Percentiles rank a stretch among this genome's conserved stretches.
These are phyloP conservation scores for Troides oblongomaculatus DNA, from an alignment of 2,888 invertebrate species.

Conservation along the genomic window DNA sequence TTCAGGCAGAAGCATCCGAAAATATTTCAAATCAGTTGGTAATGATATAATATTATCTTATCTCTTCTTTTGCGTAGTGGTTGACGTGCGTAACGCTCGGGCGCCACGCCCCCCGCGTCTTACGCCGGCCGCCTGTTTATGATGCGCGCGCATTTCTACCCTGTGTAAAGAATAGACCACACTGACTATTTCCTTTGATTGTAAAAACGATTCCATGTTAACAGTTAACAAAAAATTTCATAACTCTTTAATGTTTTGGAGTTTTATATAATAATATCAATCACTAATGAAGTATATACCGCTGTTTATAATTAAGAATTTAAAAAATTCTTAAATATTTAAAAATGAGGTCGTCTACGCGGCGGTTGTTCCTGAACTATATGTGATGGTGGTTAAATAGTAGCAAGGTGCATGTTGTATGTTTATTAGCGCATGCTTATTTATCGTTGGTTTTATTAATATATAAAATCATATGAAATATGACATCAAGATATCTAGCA, in stretches of 20 bases:
- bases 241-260: background rate
- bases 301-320: no score
- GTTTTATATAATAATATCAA: background rate
- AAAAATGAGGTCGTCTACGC: no score
- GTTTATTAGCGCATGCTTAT: no score
- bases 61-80: conserved; percentile 60
- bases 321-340: no score
- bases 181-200: conserved; percentile 34
- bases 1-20: conserved; percentile 24
- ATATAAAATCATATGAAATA: no score
- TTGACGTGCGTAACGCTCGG: conserved; percentile 65
- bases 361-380: no score
- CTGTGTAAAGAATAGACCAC: conserved; percentile 58
- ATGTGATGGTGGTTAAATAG: no score
- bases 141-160: conserved; percentile 73
- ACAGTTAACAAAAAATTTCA: background rate
- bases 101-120: conserved; percentile 71
- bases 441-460: no score
- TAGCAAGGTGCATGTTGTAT: no score
- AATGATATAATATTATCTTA: conserved; percentile 49
- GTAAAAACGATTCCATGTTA: background rate
- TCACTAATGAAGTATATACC: no score
- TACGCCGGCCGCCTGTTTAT: conserved; percentile 49
- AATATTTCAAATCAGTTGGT: conserved; percentile 39
- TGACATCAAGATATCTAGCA: no score